Percentiles rank a stretch among this genome's conserved stretches.
Conservation (phyloP, 1,140 invertebrate genomes). For the Centruroides vittatus region DNA sequence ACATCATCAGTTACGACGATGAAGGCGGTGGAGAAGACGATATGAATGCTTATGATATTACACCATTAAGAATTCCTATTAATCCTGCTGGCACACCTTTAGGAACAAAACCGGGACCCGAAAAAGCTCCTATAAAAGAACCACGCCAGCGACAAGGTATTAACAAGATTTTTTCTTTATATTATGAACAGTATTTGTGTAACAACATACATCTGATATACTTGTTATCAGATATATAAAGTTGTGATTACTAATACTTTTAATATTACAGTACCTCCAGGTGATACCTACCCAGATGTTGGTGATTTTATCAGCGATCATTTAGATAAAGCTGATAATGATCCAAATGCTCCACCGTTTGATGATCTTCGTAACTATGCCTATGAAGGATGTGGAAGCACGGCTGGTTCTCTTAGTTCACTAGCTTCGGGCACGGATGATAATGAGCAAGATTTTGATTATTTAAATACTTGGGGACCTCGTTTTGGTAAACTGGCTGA, state of each 20-base stretch:
- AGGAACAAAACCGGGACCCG: constrained; percentile 6
- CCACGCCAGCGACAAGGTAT: constrained; percentile 3
- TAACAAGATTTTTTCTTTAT: no score
- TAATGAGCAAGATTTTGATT: constrained; percentile 91
- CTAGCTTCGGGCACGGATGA: constrained; percentile 88
- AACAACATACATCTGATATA: no score
- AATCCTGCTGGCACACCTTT: constrained; percentile 28
- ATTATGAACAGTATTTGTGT: no score
- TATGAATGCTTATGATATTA: constrained; percentile 96
- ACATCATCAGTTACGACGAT: constrained; percentile 96
- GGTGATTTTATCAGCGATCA: constrained; percentile 93
- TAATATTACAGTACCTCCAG: no score
- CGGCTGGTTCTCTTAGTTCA: constrained; percentile 86
- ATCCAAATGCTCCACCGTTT: constrained; percentile 88
- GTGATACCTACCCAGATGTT: constrained; percentile 63
- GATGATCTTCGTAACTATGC: constrained; percentile 94
- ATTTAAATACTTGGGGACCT: constrained; percentile 89
- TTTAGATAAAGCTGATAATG: constrained; percentile 46
- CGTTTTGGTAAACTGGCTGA: constrained; percentile 92
- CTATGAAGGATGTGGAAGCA: constrained; percentile 93
- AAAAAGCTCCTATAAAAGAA: constrained; percentile 13
- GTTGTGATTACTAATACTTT: no score
- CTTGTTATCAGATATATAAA: no score
- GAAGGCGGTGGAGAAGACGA: constrained; percentile 96
- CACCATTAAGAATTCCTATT: constrained; percentile 83